Conservation (phyloP, 92 coral and sea anemone genomes). For the Siderastrea siderea region DNA sequence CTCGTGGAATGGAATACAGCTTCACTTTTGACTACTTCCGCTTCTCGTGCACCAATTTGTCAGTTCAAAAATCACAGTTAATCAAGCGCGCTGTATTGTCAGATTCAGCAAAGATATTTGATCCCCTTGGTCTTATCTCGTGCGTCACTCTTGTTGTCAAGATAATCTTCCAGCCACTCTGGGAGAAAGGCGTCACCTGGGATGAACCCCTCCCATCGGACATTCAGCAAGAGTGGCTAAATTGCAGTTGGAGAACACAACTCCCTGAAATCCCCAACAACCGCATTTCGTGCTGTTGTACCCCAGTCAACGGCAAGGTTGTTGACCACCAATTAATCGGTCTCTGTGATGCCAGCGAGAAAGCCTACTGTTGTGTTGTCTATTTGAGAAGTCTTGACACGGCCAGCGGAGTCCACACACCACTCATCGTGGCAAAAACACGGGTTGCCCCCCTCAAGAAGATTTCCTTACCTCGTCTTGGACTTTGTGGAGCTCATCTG, state of each 20-base stretch:
- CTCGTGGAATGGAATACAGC: conserved; percentile 54
- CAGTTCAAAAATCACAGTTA: conserved; percentile 19
- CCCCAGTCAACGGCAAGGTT: conserved; percentile 31
- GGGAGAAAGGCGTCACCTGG: conserved; percentile 52
- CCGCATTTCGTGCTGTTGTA: conserved; percentile 66
- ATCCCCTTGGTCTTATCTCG: conserved; percentile 69
- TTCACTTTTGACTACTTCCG: not conserved
- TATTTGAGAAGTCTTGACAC: conserved; percentile 67
- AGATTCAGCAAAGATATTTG: conserved; percentile 66
- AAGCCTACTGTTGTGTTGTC: conserved; percentile 72
- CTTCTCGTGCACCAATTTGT: conserved; percentile 16
- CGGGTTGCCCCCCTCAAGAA: conserved; percentile 70
- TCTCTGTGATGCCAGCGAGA: conserved; percentile 65
- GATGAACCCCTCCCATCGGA: conserved; percentile 24
- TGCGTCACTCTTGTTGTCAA: conserved; percentile 63
- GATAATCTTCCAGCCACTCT: conserved; percentile 70
- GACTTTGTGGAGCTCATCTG: conserved; percentile 22
- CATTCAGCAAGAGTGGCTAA: conserved; percentile 51
- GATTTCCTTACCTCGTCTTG: conserved; percentile 69
- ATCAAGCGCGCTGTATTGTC: conserved; percentile 70
- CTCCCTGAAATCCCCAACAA: conserved; percentile 36
- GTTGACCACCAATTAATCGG: conserved; percentile 53
- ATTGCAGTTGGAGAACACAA: conserved; percentile 70
- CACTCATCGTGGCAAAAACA: conserved; percentile 60
- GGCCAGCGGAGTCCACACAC: conserved; percentile 58